A percentile compares a stretch with the other conserved stretches of the same genome.
Conservation (phyloP, 1,140 invertebrate genomes). For the Drosophila cardini region DNA sequence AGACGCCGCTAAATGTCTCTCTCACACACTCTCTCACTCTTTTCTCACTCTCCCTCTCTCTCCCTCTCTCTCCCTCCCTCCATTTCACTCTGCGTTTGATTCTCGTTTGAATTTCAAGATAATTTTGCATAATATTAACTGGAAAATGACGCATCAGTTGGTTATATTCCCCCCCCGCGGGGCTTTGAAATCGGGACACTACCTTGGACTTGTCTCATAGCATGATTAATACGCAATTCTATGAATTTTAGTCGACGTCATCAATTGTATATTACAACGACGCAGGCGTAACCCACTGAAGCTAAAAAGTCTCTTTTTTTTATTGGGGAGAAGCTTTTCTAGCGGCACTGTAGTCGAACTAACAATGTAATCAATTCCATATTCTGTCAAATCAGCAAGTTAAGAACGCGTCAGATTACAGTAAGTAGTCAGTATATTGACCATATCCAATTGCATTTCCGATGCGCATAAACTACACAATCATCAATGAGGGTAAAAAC, state of each 20-base stretch:
- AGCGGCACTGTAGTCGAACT: background rate
- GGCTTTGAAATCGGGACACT: background rate
- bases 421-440: conserved; percentile 52
- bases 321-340: background rate
- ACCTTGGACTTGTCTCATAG: background rate
- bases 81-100: conserved; percentile 21
- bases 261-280: background rate
- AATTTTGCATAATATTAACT: conserved; percentile 59
- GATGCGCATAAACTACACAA: conserved; percentile 68
- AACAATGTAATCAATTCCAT: background rate
- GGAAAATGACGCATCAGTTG: conserved; percentile 35
- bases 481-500: background rate
- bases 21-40: conserved; percentile 10
- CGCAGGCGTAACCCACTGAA: conserved; percentile 14
- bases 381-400: conserved; percentile 41
- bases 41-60: conserved; percentile 9
- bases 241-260: background rate
- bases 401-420: conserved; percentile 54
- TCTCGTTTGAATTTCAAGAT: conserved; percentile 42
- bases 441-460: conserved; percentile 78
- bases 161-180: background rate
- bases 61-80: background rate
- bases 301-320: background rate
- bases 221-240: conserved; percentile 28
- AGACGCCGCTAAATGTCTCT: conserved; percentile 20